Evolutionary conservation across 1,140 invertebrate genomes (phyloP), one percentile per base, ranked within the genome.

Genomic region (Philopotamus ludificatus): DNA sequence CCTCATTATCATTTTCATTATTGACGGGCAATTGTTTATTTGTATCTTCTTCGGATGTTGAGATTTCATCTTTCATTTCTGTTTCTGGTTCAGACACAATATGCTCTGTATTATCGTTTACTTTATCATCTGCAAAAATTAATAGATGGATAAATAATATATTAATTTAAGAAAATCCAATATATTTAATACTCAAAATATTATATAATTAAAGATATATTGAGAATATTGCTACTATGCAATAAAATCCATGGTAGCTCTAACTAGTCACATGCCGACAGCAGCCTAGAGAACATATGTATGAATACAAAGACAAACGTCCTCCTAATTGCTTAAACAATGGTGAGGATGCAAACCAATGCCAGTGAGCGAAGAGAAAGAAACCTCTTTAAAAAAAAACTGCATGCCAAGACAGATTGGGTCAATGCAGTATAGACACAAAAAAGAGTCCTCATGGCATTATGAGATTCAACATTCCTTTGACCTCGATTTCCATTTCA

Each of bases 71-170:
- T 10, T 39, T 23, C 21, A 20, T n/a, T 57, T 42, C 7, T 41
- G 18, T 4, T 3, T 10, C 28, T 54, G 16, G 9, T 54, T 34
- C 73, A 20, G 72, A 44, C n/a, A 77, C 77, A 44, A 63, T 74
- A 51, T 75, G 76, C 0, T 74, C 78, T 22, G 78, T 76, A 68
- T 79, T 79, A 45, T 68, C 61, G 28, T 65, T 65, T 2, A 34
- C 62, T 65, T 65, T 34, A 26, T 68, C 66, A 23, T 39, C 66
- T 68, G 47, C 1, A 47, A 39, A 63, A 39, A 25, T 53, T n/a
- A n/a, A n/a, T n/a, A n/a, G n/a, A n/a, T 39, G n/a, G 8, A 39
- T 8, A 8, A 39, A 39, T 8, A 8, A 39, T 39, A 39, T n/a
- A 39, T n/a, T 39, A 8, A 8, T 8, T n/a, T 39, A 39, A 39